Evolutionary conservation across 2,113 vertebrate genomes (phyloP).

Genomic region (Peromyscus polionotus): DNA sequence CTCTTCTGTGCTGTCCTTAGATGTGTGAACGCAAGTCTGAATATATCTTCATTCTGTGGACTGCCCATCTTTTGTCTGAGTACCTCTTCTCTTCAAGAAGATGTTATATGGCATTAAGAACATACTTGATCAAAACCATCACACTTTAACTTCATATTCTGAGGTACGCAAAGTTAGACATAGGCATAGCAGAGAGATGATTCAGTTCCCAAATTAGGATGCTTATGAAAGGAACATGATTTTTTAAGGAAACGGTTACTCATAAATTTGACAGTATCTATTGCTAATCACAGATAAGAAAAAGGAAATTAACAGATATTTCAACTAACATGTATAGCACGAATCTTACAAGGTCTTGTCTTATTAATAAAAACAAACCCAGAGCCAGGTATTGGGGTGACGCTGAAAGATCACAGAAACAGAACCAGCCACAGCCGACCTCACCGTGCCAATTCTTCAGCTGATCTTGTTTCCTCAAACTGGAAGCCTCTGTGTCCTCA

Average conservation of each 20-base stretch:
- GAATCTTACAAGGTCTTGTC: too few relatives aligned
- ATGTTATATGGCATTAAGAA: neutral
- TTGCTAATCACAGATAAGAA: neutral
- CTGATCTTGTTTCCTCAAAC: too few relatives aligned
- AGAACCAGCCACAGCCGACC: too few relatives aligned
- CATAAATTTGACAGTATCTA: neutral
- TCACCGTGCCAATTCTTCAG: too few relatives aligned
- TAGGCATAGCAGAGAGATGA: neutral
- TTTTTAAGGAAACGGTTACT: slow-evolving; percentile 11
- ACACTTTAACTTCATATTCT: neutral
- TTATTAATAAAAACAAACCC: too few relatives aligned
- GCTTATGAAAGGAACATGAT: slow-evolving; percentile 15
- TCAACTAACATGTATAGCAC: neutral
- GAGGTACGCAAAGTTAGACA: neutral
- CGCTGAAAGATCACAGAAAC: too few relatives aligned
- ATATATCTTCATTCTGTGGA: neutral
- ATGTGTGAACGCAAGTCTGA: neutral
- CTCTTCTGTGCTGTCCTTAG: neutral
- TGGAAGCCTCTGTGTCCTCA: too few relatives aligned
- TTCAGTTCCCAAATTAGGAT: neutral
- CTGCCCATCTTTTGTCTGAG: neutral
- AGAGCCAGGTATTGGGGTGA: too few relatives aligned
- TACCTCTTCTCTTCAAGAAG: neutral
- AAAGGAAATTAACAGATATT: slow-evolving; percentile 1
- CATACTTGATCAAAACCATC: neutral